These are phyloP conservation scores for Panthera tigris DNA, from an alignment of 2,113 vertebrate genomes.

Conservation along the genomic window DNA sequence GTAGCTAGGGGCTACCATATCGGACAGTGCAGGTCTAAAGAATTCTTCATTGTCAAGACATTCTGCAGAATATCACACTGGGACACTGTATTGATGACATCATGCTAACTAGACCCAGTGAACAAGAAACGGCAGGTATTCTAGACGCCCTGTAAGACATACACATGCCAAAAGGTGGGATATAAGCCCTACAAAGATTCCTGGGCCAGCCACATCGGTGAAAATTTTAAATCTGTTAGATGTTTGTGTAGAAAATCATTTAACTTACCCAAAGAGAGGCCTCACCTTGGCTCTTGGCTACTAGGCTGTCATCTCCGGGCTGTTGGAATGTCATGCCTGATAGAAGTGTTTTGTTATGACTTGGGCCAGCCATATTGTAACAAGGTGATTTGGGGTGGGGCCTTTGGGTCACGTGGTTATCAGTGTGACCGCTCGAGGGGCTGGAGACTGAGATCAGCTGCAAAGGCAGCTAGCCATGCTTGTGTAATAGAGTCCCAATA, in stretches of 20 bases:
- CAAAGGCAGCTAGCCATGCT: not conserved
- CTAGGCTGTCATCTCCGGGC: not conserved
- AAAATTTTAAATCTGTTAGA: not conserved
- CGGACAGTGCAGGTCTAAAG: not conserved
- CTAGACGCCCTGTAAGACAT: not conserved
- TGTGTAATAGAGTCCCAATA: not conserved
- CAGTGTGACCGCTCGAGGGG: not conserved
- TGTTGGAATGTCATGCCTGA: not conserved
- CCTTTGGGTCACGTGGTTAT: not conserved
- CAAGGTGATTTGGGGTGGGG: not conserved
- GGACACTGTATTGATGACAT: not conserved
- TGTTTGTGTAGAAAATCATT: not conserved
- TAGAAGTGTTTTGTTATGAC: not conserved
- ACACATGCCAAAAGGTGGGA: not conserved
- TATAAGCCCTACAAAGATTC: not conserved
- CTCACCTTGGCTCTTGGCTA: not conserved
- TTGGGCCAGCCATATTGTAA: not conserved
- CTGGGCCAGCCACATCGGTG: not conserved
- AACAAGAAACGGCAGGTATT: constrained; percentile 6
- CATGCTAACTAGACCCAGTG: not conserved
- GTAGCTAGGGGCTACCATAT: not conserved
- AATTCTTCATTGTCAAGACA: not conserved
- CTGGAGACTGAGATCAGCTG: not conserved
- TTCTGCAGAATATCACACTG: not conserved
- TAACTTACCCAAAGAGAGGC: not conserved